Evolutionary conservation across 2,113 vertebrate species (phyloP).

Genomic region (Neodon shergylaensis): DNA sequence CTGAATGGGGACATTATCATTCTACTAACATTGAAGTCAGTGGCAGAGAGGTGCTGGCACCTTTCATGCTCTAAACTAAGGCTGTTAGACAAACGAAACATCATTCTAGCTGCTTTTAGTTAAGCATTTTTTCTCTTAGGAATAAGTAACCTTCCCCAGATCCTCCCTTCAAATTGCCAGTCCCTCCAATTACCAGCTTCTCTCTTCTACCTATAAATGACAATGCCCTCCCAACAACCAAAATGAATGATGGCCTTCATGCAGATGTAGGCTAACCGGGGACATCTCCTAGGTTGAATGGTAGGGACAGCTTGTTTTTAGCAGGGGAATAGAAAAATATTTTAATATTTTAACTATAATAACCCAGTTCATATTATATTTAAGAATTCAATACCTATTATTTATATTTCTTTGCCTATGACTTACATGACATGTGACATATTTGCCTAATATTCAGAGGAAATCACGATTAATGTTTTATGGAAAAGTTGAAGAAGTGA

Average conservation of each 20-base stretch:
- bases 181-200: neutral
- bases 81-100: neutral
- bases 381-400: slow-evolving; percentile 3
- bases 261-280: neutral
- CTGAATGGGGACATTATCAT: neutral
- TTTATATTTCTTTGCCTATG: slow-evolving; percentile 14
- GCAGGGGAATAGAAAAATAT: neutral
- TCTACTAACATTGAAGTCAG: neutral
- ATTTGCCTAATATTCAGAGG: neutral
- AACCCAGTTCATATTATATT: neutral
- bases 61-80: neutral
- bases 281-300: neutral
- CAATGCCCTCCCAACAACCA: too few relatives aligned
- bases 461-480: slow-evolving; percentile 19
- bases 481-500: slow-evolving; percentile 41
- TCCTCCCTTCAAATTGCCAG: neutral
- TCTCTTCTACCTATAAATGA: too few relatives aligned
- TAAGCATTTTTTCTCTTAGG: neutral
- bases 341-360: neutral
- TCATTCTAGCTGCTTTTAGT: neutral
- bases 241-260: neutral
- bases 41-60: neutral
- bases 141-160: neutral
- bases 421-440: neutral
- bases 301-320: neutral